Conservation (phyloP, 1,140 invertebrate species). For the Riptortus pedestris region DNA sequence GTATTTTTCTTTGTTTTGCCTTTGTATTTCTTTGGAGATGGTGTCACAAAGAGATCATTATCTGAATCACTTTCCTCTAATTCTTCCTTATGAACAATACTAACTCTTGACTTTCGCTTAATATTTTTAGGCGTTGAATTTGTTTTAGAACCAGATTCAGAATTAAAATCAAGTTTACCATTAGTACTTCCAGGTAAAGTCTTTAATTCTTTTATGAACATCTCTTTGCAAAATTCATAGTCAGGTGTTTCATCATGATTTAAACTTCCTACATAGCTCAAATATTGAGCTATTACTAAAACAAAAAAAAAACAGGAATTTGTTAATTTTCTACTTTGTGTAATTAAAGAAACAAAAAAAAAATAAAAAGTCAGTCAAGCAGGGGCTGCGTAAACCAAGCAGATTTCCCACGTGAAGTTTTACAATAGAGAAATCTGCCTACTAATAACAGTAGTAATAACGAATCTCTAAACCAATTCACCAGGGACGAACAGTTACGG, state of each 20-base stretch:
- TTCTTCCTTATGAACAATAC: neutral
- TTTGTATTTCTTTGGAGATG: neutral
- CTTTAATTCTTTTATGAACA: slow-evolving; percentile 44
- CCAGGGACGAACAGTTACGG: neutral
- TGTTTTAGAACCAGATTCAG: too few species aligned
- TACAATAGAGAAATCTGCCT: too few species aligned
- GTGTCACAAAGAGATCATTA: neutral
- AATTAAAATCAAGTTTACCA: neutral
- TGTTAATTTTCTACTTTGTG: neutral
- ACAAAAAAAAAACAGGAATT: slow-evolving; percentile 28
- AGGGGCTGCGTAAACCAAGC: too few species aligned
- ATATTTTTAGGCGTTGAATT: too few species aligned
- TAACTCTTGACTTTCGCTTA: neutral
- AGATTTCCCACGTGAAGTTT: too few species aligned
- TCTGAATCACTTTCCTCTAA: neutral
- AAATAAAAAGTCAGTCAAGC: too few species aligned
- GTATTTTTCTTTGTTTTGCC: neutral
- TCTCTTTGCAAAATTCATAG: slow-evolving; percentile 55
- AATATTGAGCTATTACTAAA: slow-evolving; percentile 48
- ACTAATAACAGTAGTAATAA: too few species aligned
- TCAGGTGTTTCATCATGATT: slow-evolving; percentile 60
- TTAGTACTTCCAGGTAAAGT: neutral
- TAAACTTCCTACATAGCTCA: slow-evolving; percentile 58
- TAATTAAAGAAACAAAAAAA: neutral
- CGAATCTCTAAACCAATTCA: neutral